phyloP scores from a whole-genome alignment of 2,888 invertebrate genomes.

The Amiota minor region DNA sequence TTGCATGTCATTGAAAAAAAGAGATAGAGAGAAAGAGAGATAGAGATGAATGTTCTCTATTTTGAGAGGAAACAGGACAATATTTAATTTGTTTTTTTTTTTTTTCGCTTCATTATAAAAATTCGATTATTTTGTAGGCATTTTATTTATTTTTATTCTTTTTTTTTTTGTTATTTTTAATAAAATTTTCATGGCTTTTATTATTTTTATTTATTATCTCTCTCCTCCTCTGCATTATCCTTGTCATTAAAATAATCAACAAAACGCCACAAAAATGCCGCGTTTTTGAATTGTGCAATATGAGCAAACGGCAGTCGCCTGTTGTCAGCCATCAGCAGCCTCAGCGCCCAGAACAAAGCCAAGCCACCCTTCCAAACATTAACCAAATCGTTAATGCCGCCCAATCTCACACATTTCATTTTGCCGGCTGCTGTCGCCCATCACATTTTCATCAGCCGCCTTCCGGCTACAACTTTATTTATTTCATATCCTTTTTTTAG shows the following conservation, averaged over 20 bases:
- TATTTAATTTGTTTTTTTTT: background rate
- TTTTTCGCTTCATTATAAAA: constrained; percentile 44
- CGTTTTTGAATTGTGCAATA: background rate
- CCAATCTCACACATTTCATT: background rate
- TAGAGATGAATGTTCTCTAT: too few species aligned
- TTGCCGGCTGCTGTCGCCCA: background rate
- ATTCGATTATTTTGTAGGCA: constrained; percentile 50
- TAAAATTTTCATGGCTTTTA: constrained; percentile 38
- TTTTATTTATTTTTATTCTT: constrained; percentile 31
- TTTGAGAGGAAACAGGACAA: constrained; percentile 32
- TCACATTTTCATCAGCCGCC: background rate
- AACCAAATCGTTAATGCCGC: constrained; percentile 11
- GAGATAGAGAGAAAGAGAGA: too few species aligned
- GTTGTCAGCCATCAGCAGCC: background rate
- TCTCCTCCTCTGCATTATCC: background rate
- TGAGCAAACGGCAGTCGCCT: background rate
- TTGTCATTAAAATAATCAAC: constrained; percentile 21
- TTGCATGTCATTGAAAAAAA: too few species aligned
- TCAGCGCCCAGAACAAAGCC: too few species aligned
- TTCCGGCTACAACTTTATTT: constrained; percentile 10
- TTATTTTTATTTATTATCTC: constrained; percentile 13
- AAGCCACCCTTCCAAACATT: background rate
- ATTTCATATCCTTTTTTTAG: constrained; percentile 13
- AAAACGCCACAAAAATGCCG: constrained; percentile 19
- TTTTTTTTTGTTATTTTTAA: constrained; percentile 34